phyloP scores from a whole-genome alignment of 2,797 vertebrate species.

The Babyrousa celebensis region DNA sequence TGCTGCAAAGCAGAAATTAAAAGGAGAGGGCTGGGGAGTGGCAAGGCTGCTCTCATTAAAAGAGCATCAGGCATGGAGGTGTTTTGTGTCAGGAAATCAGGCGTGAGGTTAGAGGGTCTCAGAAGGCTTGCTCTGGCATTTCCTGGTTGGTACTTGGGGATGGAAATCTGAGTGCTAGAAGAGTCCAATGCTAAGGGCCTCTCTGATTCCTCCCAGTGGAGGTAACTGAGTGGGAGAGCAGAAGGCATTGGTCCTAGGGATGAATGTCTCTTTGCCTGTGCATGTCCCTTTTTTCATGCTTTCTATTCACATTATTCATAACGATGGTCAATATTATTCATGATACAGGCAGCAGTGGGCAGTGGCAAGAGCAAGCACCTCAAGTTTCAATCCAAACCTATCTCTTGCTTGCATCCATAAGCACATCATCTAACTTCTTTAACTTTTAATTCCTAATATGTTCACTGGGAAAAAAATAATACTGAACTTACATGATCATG shows the following conservation, averaged over 20 bases:
- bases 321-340: neutral
- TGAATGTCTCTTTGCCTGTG: fast-evolving
- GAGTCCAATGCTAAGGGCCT: neutral
- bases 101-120: neutral
- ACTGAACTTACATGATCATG: neutral
- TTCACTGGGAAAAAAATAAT: neutral
- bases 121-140: neutral
- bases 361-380: neutral
- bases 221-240: neutral
- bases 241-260: fast-evolving
- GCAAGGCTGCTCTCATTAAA: neutral
- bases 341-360: neutral
- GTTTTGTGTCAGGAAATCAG: constrained; percentile 32
- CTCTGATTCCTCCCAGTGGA: too few species aligned
- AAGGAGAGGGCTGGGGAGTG: neutral
- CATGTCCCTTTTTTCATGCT: neutral
- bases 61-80: neutral
- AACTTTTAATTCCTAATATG: neutral
- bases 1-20: constrained; percentile 64
- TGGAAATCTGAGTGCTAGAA: neutral
- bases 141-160: neutral
- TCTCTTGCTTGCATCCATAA: neutral
- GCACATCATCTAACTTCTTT: neutral
- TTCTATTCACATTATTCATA: too few species aligned
- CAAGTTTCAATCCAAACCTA: neutral